Base-by-base conservation (phyloP, 1,140 invertebrate genomes). In the Zaprionus ghesquierei region DNA sequence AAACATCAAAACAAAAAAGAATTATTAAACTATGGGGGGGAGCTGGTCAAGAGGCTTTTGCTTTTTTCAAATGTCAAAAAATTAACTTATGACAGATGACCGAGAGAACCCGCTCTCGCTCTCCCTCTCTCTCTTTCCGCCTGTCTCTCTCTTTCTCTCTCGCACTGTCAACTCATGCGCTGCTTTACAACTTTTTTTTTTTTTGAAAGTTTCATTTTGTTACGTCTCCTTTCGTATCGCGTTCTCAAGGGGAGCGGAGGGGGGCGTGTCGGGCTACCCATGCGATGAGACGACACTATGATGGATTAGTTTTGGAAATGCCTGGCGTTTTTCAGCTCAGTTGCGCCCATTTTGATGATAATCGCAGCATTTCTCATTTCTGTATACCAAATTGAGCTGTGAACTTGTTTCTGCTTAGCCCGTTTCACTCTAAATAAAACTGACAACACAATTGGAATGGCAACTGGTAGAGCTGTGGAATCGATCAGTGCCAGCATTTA, bases 81-180 rank as follows among this genome's bases (percentile, higher is more conserved):
- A 86, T 86, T 77, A 86, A 86, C 81, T 86, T 85, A 85, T 85
- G 81, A 85, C 81, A 80, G 80, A 84, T 85, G 80, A 77, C 20
- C 60, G 33, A 53, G 18, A 6, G 69, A 74, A 41, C 20, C 46
- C 41, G n/a, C 54, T 49, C 50, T 25, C 25, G 53, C 12, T 29
- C 33, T 50, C 20, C 31, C 22, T 51, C 44, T 22, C 3, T 44
- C 12, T 6, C 2, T 6, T n/a, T 41, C 22, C n/a, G n/a, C n/a
- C n/a, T 12, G 25, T 9, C 35, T 50, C 23, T 20, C 49, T 20
- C 51, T 46, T 31, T 54, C 41, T 51, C 44, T 46, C 38, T 29
- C 8, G 10, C 18, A 18, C 33, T 77, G 81, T 74, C 81, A 85
- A 81, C 77, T 85, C 81, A 81, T 81, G 58, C 81, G 81, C 81